Conservation (phyloP, 92 coral and sea anemone genomes). For the Siderastrea radians region DNA sequence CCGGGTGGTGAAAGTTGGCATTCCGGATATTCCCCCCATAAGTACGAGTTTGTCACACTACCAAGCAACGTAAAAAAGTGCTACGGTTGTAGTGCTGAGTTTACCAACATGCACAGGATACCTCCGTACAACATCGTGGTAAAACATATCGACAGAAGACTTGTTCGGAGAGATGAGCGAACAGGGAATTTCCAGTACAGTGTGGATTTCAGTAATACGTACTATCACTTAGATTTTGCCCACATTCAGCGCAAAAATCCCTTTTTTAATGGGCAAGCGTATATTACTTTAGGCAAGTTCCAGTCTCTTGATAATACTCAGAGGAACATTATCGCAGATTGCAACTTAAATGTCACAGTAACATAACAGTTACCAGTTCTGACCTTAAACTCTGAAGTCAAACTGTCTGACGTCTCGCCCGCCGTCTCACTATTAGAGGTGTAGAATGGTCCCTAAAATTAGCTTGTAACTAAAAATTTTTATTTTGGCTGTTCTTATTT, state of each 20-base stretch:
- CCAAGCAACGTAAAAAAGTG: slow-evolving; percentile 41
- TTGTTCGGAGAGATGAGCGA: slow-evolving; percentile 19
- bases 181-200: slow-evolving; percentile 34
- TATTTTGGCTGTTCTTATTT: too few relatives aligned
- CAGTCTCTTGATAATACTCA: not conserved
- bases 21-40: slow-evolving; percentile 45
- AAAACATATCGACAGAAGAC: slow-evolving; percentile 34
- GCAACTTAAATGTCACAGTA: slow-evolving; percentile 1
- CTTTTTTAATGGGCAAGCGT: slow-evolving; percentile 21
- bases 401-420: not conserved
- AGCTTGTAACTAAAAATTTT: too few relatives aligned
- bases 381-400: not conserved
- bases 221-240: slow-evolving; percentile 7
- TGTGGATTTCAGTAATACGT: slow-evolving; percentile 39
- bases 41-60: slow-evolving; percentile 10
- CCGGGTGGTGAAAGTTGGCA: slow-evolving; percentile 13
- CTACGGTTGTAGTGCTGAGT: slow-evolving; percentile 48
- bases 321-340: not conserved
- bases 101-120: slow-evolving; percentile 11
- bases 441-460: too few relatives aligned
- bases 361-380: not conserved
- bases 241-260: slow-evolving; percentile 38
- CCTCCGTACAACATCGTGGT: slow-evolving; percentile 15
- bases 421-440: not conserved
- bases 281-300: not conserved